These are phyloP conservation scores for Ennomos fuscantarius DNA, from an alignment of 2,888 invertebrate species.

Conservation along the genomic window DNA sequence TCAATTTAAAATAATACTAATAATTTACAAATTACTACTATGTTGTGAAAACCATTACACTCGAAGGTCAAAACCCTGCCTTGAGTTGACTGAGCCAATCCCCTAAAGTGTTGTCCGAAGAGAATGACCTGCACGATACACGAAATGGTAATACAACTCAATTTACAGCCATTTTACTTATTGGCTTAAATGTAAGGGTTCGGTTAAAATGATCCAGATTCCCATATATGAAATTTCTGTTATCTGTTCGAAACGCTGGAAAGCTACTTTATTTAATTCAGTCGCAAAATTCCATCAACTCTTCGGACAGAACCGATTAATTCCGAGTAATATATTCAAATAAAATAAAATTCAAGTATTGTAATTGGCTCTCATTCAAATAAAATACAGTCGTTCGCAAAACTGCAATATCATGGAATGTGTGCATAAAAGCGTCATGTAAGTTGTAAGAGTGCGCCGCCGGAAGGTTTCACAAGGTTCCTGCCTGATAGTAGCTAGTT, in stretches of 20 bases:
- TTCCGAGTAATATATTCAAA: neutral
- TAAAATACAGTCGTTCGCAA: neutral
- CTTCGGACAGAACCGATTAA: slow-evolving; percentile 5
- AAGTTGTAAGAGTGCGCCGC: slow-evolving; percentile 6
- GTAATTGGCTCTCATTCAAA: slow-evolving; percentile 12
- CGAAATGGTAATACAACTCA: slow-evolving; percentile 56
- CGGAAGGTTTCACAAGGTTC: slow-evolving; percentile 10
- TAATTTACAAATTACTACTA: slow-evolving; percentile 19
- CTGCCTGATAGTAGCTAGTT: slow-evolving; percentile 34
- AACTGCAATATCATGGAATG: slow-evolving; percentile 1
- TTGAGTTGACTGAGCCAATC: slow-evolving; percentile 51
- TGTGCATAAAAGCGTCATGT: slow-evolving; percentile 4
- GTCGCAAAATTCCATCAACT: slow-evolving; percentile 20
- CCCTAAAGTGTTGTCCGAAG: slow-evolving; percentile 54
- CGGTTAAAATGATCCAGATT: neutral
- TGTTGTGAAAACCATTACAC: slow-evolving; percentile 35
- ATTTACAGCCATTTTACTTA: slow-evolving; percentile 44
- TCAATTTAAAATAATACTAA: slow-evolving; percentile 12
- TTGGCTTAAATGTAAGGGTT: slow-evolving; percentile 20
- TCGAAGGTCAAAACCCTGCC: slow-evolving; percentile 46
- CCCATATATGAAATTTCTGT: slow-evolving; percentile 7
- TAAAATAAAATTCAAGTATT: slow-evolving; percentile 9
- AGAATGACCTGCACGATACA: slow-evolving; percentile 38
- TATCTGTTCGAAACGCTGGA: slow-evolving; percentile 14
- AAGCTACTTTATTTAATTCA: slow-evolving; percentile 19